These are phyloP conservation scores for Mustela nigripes DNA, from an alignment of 2,113 vertebrate species.

Conservation along the genomic window DNA sequence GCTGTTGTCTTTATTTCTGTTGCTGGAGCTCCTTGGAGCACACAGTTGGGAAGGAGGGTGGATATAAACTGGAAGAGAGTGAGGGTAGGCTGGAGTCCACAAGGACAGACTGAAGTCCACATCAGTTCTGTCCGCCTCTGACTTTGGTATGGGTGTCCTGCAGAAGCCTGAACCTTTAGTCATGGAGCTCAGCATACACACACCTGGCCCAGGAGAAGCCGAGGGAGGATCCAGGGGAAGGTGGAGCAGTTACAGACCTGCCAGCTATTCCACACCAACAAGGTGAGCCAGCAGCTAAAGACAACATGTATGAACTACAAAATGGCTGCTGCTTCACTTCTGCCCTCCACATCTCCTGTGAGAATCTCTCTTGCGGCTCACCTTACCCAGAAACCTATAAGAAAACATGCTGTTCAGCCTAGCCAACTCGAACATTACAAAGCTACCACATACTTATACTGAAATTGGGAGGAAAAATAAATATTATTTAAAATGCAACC, in stretches of 20 bases:
- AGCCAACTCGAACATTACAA: background rate
- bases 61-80: background rate
- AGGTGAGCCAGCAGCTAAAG: background rate
- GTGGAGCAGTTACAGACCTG: background rate
- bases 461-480: conserved; percentile 34
- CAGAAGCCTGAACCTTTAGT: background rate
- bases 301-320: background rate
- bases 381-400: background rate
- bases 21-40: background rate
- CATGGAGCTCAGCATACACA: background rate
- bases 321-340: background rate
- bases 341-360: rapidly evolving
- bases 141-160: background rate
- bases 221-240: background rate
- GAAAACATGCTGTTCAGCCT: background rate
- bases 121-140: background rate
- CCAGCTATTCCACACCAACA: background rate
- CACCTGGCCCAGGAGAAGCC: background rate
- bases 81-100: background rate
- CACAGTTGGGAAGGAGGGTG: background rate
- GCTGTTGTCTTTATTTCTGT: background rate
- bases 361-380: background rate
- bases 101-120: background rate
- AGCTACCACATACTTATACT: background rate
- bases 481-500: conserved; percentile 48